phyloP scores from a whole-genome alignment of 2,113 vertebrate genomes.

The Vulpes ferrilata region DNA sequence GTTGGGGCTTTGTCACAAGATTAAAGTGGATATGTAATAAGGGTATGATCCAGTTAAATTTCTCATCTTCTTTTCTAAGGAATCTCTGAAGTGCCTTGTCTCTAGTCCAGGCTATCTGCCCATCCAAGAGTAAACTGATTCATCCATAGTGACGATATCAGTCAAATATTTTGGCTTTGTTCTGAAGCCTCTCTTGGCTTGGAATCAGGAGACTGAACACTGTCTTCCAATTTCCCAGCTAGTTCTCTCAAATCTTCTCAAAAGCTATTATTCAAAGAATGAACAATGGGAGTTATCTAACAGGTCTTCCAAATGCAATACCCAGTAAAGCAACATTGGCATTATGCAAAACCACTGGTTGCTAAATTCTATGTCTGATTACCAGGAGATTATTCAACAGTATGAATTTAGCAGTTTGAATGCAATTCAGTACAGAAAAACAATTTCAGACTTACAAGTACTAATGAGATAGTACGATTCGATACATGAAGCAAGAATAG shows the following conservation, averaged over 20 bases:
- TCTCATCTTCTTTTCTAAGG: not conserved
- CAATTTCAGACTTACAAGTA: not conserved
- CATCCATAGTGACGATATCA: conserved; percentile 44
- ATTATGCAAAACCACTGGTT: not conserved
- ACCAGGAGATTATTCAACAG: not conserved
- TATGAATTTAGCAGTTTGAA: not conserved
- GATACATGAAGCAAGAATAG: not conserved
- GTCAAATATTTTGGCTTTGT: conserved; percentile 63
- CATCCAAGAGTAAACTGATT: conserved; percentile 54
- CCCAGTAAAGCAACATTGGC: not conserved
- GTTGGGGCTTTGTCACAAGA: not conserved
- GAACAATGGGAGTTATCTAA: conserved; percentile 48
- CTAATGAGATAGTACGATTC: not conserved
- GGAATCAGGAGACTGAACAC: not conserved
- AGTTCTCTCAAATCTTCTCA: conserved; percentile 58
- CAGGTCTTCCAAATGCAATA: conserved; percentile 36
- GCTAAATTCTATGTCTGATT: not conserved
- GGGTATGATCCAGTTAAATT: not conserved
- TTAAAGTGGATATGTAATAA: conserved; percentile 5
- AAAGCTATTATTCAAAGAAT: conserved; percentile 60
- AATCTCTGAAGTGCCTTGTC: conserved; percentile 3
- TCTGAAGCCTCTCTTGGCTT: conserved; percentile 66
- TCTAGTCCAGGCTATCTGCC: conserved; percentile 22
- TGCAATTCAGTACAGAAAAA: not conserved
- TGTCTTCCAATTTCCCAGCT: conserved; percentile 62